Evolutionary conservation across 2,888 invertebrate species (phyloP), one percentile per base, ranked within the genome.

Genomic region (Hydriomena furcata): DNA sequence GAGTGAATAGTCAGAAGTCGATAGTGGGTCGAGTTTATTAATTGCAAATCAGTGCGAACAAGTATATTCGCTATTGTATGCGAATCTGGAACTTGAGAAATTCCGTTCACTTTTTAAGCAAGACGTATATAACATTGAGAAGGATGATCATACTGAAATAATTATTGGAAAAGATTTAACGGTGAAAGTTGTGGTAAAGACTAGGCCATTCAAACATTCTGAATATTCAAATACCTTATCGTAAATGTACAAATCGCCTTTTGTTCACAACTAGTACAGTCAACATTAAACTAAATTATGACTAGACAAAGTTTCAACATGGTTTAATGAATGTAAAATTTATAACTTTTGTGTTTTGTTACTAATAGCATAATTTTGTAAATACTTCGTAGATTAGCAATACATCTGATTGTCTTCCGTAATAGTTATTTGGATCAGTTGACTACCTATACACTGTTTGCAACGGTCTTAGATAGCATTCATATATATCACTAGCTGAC

Each of bases 11-110:
- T 75, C 68, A 61, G 65, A 68, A 65, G 63, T 63, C 65, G 73
- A 77, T 80, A 79, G 83, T 88, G 71, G 88, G 88, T 87, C 88
- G 84, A 65, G 70, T 78, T 80, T 82, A 84, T 85, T 88, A 85
- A 87, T 87, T 84, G 87, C 84, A 76, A 84, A 85, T 84, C 79
- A 75, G 73, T 78, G 74, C 75, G 76, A 76, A 78, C 83, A 78
- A 86, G 81, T 84, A 74, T 79, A 68, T 68, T 73, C 73, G 71
- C 77, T 76, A 84, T 87, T 87, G 87, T 85, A 68, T 73, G 78
- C 75, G 75, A 79, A 80, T 76, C 72, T 81, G 76, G 82, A 75
- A 77, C 81, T 82, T 76, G 76, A 73, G 76, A 82, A 41, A 80
- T 75, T 80, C 84, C 85, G 73, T 82, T 86, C 86, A 84, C 86